Evolutionary conservation across 92 coral and sea anemone species (phyloP), one percentile per base, ranked within the genome.

Genomic region (Bergia sp.): DNA sequence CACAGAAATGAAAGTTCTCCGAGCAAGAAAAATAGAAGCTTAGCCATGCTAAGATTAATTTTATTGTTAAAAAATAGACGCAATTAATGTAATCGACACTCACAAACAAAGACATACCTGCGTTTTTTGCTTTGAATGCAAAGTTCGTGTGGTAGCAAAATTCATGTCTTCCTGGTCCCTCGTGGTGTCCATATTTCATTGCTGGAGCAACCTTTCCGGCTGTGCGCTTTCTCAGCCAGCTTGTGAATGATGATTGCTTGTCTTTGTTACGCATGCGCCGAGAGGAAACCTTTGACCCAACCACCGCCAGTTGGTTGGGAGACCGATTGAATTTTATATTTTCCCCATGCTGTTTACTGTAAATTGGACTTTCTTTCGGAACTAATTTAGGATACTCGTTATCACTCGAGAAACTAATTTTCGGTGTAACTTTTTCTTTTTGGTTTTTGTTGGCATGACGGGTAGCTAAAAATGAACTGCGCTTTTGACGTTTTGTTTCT

Each of bases 141-240:
- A 84, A 71, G 43, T 84, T 84, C 87, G 23, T 71, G 66, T 84
- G 87, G 23, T 84, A 71, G 37, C 87, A 84, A 73, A 43, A 84
- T 40, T 84, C 79, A 66, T 84, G 87, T 71, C 87, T 84, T 15
- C 64, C 78, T 7, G 74, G 77, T 7, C n/a, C 69, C 66, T 69
- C 12, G 23, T 44, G 65, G 16, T 0, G 0, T 84, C 75, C 75
- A 69, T 36, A 11, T 36, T 72, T 71, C 37, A 20, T 50, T 1
- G 64, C 13, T 29, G 75, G 43, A 69, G 29, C 44, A 13, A 45
- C 65, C 15, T 37, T 66, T 5, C 12, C 8, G 36, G 41, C 16
- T 74, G n/a, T 45, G 1, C 64, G 77, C 9, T 84, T 67, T 67
- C 47, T 67, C 66, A 45, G 21, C 87, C 87, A 84, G 10, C 29